A percentile compares a stretch with the other conserved stretches of the same genome.
These are phyloP conservation scores for Tamias sibiricus DNA, from an alignment of 2,113 vertebrate species.

Conservation along the genomic window DNA sequence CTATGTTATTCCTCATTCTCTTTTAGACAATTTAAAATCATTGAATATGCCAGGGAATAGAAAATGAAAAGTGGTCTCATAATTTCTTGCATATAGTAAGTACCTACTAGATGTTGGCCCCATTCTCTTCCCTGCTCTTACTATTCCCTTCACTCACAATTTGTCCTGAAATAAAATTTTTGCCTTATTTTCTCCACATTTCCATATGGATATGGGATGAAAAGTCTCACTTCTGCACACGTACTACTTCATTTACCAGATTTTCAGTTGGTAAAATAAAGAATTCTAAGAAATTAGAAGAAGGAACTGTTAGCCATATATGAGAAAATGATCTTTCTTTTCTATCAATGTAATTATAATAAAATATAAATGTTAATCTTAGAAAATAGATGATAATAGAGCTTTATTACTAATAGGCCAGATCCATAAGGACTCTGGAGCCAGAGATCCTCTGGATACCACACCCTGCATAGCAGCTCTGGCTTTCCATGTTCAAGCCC, in stretches of 20 bases:
- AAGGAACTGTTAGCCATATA: not conserved
- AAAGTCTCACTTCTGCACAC: not conserved
- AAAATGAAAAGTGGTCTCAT: constrained; percentile 24
- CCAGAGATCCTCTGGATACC: not conserved
- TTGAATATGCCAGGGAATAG: not conserved
- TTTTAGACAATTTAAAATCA: constrained; percentile 60
- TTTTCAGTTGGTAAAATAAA: not conserved
- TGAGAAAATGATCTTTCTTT: not conserved
- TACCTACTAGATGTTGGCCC: not conserved
- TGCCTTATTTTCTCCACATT: not conserved
- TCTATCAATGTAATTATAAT: not conserved
- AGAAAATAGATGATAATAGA: not conserved
- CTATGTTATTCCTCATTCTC: constrained; percentile 26
- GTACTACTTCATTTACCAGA: not conserved
- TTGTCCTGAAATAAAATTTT: not conserved
- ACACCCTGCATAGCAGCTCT: too few relatives aligned
- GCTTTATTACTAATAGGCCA: not conserved
- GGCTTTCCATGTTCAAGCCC: not conserved
- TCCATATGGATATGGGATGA: not conserved
- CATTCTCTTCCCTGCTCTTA: not conserved
- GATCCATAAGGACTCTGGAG: not conserved
- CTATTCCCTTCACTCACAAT: not conserved
- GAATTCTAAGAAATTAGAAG: not conserved
- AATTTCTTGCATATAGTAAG: not conserved
- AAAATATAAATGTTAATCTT: not conserved